A percentile compares a stretch with the other conserved stretches of the same genome.
phyloP scores from a whole-genome alignment of 2,113 vertebrate species.

The Oreotrochilus melanogaster region DNA sequence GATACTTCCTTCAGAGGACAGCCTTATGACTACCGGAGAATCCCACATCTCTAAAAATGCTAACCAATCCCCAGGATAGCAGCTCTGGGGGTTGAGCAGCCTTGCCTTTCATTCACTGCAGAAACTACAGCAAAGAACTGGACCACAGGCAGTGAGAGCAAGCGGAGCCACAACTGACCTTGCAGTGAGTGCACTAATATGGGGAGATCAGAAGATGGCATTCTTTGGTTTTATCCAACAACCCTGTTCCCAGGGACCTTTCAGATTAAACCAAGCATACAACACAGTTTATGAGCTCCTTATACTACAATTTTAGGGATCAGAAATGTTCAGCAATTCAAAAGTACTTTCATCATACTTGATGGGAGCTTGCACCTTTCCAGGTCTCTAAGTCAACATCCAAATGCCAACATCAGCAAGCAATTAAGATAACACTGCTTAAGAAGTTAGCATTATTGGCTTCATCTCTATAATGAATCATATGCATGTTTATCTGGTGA shows the following conservation, averaged over 20 bases:
- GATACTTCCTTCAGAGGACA: neutral
- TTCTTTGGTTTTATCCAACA: neutral
- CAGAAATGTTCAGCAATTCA: neutral
- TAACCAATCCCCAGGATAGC: neutral
- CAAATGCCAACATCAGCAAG: neutral
- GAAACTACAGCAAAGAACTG: neutral
- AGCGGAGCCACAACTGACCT: neutral
- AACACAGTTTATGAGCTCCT: neutral
- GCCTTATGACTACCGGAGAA: neutral
- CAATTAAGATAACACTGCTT: neutral
- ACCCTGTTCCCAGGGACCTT: neutral
- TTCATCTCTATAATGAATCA: neutral
- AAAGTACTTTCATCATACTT: neutral
- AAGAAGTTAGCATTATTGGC: neutral
- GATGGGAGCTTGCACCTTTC: neutral
- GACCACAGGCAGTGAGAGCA: neutral
- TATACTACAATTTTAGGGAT: neutral
- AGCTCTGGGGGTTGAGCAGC: neutral
- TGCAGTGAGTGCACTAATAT: neutral
- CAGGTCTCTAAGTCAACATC: neutral
- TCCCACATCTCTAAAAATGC: neutral
- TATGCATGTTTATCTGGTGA: neutral
- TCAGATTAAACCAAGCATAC: neutral
- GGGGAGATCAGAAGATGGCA: neutral
- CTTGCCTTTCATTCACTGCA: neutral